These are phyloP conservation scores for Pollachius pollachius DNA, from an alignment of 2,113 vertebrate species.

Conservation along the genomic window DNA sequence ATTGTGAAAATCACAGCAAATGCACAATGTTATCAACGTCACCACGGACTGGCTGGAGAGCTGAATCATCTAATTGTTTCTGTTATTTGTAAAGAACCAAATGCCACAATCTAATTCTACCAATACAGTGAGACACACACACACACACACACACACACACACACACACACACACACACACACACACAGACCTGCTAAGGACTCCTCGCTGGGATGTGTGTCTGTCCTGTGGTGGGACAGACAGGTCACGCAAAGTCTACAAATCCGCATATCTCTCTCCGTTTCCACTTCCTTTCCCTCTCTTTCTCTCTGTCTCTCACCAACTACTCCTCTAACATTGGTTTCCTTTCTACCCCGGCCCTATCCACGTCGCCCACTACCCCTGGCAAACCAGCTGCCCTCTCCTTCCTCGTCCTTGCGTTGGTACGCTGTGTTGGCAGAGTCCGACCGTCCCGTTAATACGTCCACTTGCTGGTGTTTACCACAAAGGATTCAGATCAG, in stretches of 20 bases:
- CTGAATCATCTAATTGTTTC: too few species aligned
- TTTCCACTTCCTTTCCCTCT: conserved; percentile 5
- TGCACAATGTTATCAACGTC: too few species aligned
- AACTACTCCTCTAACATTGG: not conserved
- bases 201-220: conserved; percentile 7
- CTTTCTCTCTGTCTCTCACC: not conserved
- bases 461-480: not conserved
- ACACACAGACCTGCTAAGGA: conserved; percentile 29
- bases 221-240: conserved; percentile 19
- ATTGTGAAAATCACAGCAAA: too few species aligned
- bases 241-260: conserved; percentile 35
- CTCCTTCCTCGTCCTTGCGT: not conserved
- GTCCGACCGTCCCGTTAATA: not conserved
- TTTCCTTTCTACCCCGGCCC: not conserved
- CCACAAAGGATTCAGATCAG: conserved; percentile 22
- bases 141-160: not conserved
- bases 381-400: not conserved
- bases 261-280: conserved; percentile 15
- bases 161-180: not conserved
- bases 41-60: too few species aligned
- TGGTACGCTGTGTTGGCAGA: not conserved
- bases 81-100: too few species aligned
- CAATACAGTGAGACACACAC: not conserved
- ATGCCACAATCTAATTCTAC: not conserved
- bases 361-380: not conserved